Base-by-base conservation (phyloP, 2,113 vertebrate genomes). In the Lamprotornis superbus region DNA sequence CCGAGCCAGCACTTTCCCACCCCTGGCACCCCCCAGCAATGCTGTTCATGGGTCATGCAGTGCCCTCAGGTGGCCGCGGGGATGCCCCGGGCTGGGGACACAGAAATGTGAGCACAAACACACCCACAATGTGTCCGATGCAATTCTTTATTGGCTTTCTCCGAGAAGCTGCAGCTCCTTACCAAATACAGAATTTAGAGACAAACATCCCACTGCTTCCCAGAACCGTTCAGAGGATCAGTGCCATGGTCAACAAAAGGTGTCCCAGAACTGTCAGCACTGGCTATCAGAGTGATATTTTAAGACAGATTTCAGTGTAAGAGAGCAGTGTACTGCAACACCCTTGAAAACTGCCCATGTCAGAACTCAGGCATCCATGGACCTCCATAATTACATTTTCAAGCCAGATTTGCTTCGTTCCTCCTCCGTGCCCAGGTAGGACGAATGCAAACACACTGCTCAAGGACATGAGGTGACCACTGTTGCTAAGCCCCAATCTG, bases 171-270 rank as follows among this genome's bases (percentile, higher is more conserved):
- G 30, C 50, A 12, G 17, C 25, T 67, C 27, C 25, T 46, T 5
- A 42, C 2, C 23, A 9, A n/a, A 2, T 1, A 10, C 1, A 8
- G 20, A 5, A 13, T 6, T 33, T 10, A 21, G 25, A 49, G 20
- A 68, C 27, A 59, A 40, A 12, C 16, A 49, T 2, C 17, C 50
- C 69, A 1, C 30, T 1, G 1, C 12, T 20, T 28, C 2, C 50
- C 1, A 0, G 42, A 52, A 57, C 11, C 0, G 0, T 3, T 18
- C 31, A 69, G 37, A 44, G 33, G 37, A 35, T 20, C 7, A 1
- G 15, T 4, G 50, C 18, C 11, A 37, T 0, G 3, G 50, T 25
- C 33, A 39, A 19, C 16, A 40, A n/a, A 39, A 53, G 5, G 5
- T 10, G 13, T 15, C 39, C 47, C 57, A 28, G 7, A 44, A 11